Conservation (phyloP, 2,888 invertebrate species). For the Muscina levida region DNA sequence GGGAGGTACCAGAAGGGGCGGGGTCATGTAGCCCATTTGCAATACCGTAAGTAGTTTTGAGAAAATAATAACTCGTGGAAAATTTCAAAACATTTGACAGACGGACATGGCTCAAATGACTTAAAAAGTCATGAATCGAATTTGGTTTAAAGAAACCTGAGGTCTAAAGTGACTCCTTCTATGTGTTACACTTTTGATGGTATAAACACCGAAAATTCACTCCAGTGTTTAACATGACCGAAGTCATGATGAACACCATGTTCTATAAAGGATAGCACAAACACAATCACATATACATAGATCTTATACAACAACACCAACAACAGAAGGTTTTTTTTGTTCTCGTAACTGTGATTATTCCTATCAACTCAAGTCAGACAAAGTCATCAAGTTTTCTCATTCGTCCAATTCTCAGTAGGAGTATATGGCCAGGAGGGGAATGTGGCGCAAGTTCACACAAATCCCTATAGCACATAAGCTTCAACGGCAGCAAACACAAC, state of each 20-base stretch:
- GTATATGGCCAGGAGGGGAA: slow-evolving; percentile 4
- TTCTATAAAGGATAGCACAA: slow-evolving; percentile 14
- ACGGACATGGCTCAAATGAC: no score
- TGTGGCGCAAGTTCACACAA: neutral
- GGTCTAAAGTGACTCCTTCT: no score
- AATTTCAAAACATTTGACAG: no score
- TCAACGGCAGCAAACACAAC: neutral
- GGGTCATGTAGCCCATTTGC: no score
- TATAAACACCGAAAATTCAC: neutral
- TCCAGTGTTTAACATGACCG: neutral
- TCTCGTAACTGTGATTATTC: slow-evolving; percentile 46
- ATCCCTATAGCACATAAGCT: neutral
- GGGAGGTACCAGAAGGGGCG: no score
- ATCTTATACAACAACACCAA: neutral
- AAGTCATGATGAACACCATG: slow-evolving; percentile 52
- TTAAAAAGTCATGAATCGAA: no score
- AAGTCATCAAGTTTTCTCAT: slow-evolving; percentile 66
- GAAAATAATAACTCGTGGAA: no score
- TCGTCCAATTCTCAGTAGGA: slow-evolving; percentile 49
- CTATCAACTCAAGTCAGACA: slow-evolving; percentile 62
- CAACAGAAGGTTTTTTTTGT: slow-evolving; percentile 30
- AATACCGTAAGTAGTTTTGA: no score
- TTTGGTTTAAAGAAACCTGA: no score
- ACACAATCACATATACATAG: neutral
- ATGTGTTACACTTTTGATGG: neutral